Percentiles rank a stretch among this genome's conserved stretches.
phyloP scores from a whole-genome alignment of 2,888 invertebrate species.

The Trypoxylon attenuatum region DNA sequence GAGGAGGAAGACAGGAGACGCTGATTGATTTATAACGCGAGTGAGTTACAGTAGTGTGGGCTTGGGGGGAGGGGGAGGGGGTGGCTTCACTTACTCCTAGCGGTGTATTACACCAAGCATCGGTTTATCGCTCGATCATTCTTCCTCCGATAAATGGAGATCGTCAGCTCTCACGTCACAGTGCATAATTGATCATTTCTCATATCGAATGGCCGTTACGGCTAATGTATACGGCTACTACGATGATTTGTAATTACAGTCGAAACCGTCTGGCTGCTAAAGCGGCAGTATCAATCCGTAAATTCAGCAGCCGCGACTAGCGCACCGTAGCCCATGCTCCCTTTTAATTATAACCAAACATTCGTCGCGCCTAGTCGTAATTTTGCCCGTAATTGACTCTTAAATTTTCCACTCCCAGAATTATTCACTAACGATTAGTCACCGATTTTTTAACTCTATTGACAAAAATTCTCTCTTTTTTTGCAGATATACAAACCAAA shows the following conservation, averaged over 20 bases:
- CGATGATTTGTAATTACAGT: slow-evolving; percentile 34
- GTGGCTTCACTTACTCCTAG: slow-evolving; percentile 18
- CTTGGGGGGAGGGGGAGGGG: neutral
- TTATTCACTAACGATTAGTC: too few species aligned
- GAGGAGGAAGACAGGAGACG: neutral
- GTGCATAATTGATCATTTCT: slow-evolving; percentile 39
- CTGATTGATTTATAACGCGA: neutral
- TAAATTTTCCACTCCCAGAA: too few species aligned
- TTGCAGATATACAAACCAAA: too few species aligned
- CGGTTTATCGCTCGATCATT: slow-evolving; percentile 16
- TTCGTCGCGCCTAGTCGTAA: too few species aligned
- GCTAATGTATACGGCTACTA: slow-evolving; percentile 19
- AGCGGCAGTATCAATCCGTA: slow-evolving; percentile 14
- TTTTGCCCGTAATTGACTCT: too few species aligned
- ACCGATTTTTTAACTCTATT: too few species aligned
- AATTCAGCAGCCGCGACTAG: slow-evolving; percentile 19
- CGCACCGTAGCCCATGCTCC: too few species aligned
- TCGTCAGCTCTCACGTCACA: slow-evolving; percentile 22
- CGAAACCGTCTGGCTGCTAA: slow-evolving; percentile 19
- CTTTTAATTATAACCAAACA: too few species aligned
- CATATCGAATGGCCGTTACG: slow-evolving; percentile 19
- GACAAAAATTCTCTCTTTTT: too few species aligned
- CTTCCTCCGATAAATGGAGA: slow-evolving; percentile 22
- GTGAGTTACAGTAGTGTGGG: neutral
- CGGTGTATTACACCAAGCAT: too few species aligned